Evolutionary conservation across 2,797 vertebrate genomes (phyloP), one percentile per base, ranked within the genome.

Genomic region (Hydrocynus forskahlii): DNA sequence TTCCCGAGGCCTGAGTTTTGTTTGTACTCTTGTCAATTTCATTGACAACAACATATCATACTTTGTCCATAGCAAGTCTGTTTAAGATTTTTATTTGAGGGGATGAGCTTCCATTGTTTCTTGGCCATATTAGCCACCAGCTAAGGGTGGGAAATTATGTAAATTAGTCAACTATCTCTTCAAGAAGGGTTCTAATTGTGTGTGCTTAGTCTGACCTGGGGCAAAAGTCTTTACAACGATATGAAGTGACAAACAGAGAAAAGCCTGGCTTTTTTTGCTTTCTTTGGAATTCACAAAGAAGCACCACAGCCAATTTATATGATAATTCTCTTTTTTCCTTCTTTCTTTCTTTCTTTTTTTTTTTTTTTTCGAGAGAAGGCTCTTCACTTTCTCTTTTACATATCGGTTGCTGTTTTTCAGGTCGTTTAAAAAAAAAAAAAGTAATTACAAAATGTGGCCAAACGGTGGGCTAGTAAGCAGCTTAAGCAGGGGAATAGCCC

Each of bases 361-460:
- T 50, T 50, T 80, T 76, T 71, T 80, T 55, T 23, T 43, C 13
- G 23, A 55, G 70, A 6, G 45, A 5, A 14, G 10, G 48, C n/a
- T 80, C 50, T 60, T 86, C 48, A 70, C 60, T 88, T 93, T 94
- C 94, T 93, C 93, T 93, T 92, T 88, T 64, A 93, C 92, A 93
- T 95, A 91, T 95, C 94, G 95, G 92, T 93, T 94, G 94, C 63
- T 73, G 62, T 59, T 81, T 84, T 81, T 76, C 35, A 8, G 60
- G 62, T 35, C 12, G 62, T 35, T 79, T 73, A n/a, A 13, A 16
- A 38, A 93, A 92, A 94, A 92, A 93, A 40, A 48, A 93, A 91
- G 93, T 96, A 94, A 95, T 95, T 95, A 94, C 93, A 94, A 92
- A 95, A 93, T 91, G 91, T 91, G 89, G 93, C 92, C 92, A 95